These are phyloP conservation scores for Hycleus cichorii DNA, from an alignment of 1,140 invertebrate species.

Conservation along the genomic window DNA sequence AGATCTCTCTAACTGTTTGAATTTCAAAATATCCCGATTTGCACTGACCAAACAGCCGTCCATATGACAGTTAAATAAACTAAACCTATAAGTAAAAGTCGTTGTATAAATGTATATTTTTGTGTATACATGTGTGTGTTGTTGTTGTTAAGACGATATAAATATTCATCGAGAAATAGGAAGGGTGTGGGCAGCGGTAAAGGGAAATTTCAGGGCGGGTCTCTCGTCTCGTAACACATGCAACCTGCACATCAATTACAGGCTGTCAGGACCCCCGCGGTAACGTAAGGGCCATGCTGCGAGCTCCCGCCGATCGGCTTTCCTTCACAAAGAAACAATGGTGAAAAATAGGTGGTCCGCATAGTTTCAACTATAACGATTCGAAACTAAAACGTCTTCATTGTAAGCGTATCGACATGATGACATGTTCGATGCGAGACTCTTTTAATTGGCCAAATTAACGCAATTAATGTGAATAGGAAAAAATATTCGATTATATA, in stretches of 20 bases:
- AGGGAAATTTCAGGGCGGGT: conserved; percentile 19
- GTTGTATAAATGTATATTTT: too few relatives aligned
- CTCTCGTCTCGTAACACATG: conserved; percentile 22
- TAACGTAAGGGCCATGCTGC: conserved; percentile 25
- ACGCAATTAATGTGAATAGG: background rate
- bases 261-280: conserved; percentile 24
- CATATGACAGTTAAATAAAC: too few relatives aligned
- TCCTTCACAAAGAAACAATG: conserved; percentile 23
- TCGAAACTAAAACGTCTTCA: background rate
- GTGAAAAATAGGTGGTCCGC: conserved; percentile 25
- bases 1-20: too few relatives aligned
- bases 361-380: background rate
- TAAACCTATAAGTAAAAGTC: too few relatives aligned
- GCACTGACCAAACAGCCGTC: too few relatives aligned
- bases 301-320: conserved; percentile 22
- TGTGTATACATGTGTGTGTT: background rate
- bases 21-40: too few relatives aligned
- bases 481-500: background rate
- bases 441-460: background rate
- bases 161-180: conserved; percentile 21
- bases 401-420: conserved; percentile 1
- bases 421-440: background rate
- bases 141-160: conserved; percentile 15
- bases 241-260: conserved; percentile 30
- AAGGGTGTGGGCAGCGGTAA: conserved; percentile 8